Evolutionary conservation across 1,140 invertebrate species (phyloP), one percentile per base, ranked within the genome.

Genomic region (Pogonognathellus flavescens): DNA sequence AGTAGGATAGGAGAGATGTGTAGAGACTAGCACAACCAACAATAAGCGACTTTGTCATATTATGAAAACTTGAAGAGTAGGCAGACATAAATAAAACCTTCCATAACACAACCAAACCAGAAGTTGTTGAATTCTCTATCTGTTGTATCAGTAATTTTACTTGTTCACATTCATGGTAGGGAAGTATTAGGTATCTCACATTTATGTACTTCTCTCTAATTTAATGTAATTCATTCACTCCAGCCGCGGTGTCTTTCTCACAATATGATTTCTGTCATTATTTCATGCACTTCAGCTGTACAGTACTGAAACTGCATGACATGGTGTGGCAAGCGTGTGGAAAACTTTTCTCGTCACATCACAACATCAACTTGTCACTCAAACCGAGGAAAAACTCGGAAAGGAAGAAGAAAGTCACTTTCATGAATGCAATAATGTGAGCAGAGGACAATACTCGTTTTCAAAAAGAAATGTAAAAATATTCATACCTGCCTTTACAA

Each of bases 301-400:
- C n/a, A n/a, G n/a, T n/a, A n/a, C n/a, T n/a, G n/a, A n/a, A n/a
- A n/a, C n/a, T n/a, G n/a, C n/a, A n/a, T 16, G 8, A 41, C 31
- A n/a, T 41, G 49, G 70, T 76, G 70, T 76, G 70, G 70, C 70
- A 76, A 76, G 70, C 70, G 70, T 76, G 70, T 50, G 70, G 70
- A 76, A 76, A 76, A 76, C 70, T 76, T 76, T 76, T 76, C 70
- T 76, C 70, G 70, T 76, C 70, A 76, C 70, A 76, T 76, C 70
- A 76, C 70, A 76, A 76, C 70, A 76, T 49, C 70, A 76, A 50
- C 41, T 25, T 76, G 70, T 76, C 70, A 76, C 31, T 76, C 70
- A 76, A 76, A 31, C 31, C 11, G 70, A 31, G n/a, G 70, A 76
- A 31, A 50, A 50, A 50, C 31, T 76, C 41, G 5, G 11, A 18